Evolutionary conservation across 2,797 vertebrate species (phyloP).

Genomic region (Xenopus petersii): DNA sequence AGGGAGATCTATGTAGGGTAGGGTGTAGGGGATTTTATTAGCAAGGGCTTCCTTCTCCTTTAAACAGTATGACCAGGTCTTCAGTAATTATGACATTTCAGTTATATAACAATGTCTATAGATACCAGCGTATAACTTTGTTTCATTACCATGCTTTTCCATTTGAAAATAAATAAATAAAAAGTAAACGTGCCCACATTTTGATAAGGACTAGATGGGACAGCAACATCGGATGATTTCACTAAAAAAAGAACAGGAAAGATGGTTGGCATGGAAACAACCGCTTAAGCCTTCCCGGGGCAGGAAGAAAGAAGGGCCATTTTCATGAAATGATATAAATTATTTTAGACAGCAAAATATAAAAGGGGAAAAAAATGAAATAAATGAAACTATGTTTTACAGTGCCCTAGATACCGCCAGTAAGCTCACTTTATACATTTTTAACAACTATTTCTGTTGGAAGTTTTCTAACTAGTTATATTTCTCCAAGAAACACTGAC

Average conservation of each 20-base stretch:
- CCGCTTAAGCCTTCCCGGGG: conserved; percentile 35
- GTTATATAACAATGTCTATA: no score
- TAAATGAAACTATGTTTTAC: conserved; percentile 33
- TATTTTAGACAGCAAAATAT: conserved; percentile 36
- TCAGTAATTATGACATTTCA: no score
- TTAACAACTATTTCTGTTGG: conserved; percentile 8
- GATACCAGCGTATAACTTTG: no score
- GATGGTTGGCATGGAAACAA: conserved; percentile 39
- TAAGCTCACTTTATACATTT: conserved; percentile 28
- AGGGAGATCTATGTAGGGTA: no score
- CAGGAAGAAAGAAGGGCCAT: conserved; percentile 25
- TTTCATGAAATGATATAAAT: conserved; percentile 37
- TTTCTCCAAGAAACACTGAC: neutral
- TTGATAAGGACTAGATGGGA: conserved; percentile 42
- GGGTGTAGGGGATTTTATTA: no score
- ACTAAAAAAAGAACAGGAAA: conserved; percentile 17
- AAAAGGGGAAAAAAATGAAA: conserved; percentile 19
- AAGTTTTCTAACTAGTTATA: neutral
- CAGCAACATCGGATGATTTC: conserved; percentile 26
- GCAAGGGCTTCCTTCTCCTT: no score
- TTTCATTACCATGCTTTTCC: neutral
- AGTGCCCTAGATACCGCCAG: conserved; percentile 21
- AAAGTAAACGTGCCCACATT: conserved; percentile 15
- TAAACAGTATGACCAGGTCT: no score
- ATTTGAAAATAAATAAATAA: neutral